Conservation (phyloP, 2,888 invertebrate species). For the Melanostoma scalare region DNA sequence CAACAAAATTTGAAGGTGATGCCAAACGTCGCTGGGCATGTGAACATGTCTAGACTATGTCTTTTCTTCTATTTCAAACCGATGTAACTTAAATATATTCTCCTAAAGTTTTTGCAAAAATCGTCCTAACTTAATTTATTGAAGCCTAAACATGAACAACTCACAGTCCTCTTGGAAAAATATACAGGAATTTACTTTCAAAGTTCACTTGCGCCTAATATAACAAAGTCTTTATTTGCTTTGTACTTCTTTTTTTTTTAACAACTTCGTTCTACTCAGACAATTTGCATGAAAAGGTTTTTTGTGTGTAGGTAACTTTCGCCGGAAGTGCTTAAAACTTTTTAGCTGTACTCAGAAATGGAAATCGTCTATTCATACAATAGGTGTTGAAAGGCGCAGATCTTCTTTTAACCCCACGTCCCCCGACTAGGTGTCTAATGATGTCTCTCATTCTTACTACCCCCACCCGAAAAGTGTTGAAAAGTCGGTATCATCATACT, state of each 20-base stretch:
- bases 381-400: background rate
- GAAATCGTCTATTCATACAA: constrained; percentile 1
- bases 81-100: too few relatives aligned
- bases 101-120: too few relatives aligned
- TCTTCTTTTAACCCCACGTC: background rate
- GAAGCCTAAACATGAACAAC: too few relatives aligned
- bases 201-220: background rate
- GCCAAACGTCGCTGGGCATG: too few relatives aligned
- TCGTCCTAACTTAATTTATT: too few relatives aligned
- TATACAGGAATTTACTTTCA: background rate
- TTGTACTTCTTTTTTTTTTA: background rate
- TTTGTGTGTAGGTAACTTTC: constrained; percentile 4
- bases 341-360: constrained; percentile 17
- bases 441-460: constrained; percentile 7
- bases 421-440: constrained; percentile 1
- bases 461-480: background rate
- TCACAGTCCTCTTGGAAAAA: background rate
- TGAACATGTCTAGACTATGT: too few relatives aligned
- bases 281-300: constrained; percentile 8
- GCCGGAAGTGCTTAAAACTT: constrained; percentile 16
- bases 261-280: constrained; percentile 7
- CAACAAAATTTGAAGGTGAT: too few relatives aligned
- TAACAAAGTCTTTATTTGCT: background rate
- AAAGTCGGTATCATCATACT: background rate
- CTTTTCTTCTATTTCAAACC: too few relatives aligned